Conservation (phyloP, 2,888 invertebrate species). For the Coronaproctus castanopsis region DNA sequence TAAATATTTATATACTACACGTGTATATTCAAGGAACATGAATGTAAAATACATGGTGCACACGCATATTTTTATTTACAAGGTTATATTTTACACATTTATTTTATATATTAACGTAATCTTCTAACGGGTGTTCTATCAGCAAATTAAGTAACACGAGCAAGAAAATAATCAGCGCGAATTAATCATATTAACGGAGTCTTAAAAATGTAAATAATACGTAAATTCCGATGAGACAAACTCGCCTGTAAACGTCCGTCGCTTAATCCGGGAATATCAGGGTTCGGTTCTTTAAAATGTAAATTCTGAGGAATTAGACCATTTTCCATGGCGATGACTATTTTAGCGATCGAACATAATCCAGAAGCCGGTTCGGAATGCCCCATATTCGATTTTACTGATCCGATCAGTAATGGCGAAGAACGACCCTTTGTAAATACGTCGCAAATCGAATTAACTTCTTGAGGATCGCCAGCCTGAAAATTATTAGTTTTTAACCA, state of each 20-base stretch:
- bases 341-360: slow-evolving; percentile 73
- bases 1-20: too few species aligned
- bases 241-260: slow-evolving; percentile 67
- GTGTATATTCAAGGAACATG: too few species aligned
- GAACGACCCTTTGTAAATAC: slow-evolving; percentile 54
- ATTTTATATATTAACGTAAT: too few species aligned
- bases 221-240: too few species aligned
- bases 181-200: too few species aligned
- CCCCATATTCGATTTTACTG: slow-evolving; percentile 97
- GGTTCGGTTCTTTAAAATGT: slow-evolving; percentile 69
- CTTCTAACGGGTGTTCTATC: too few species aligned
- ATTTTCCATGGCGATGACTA: slow-evolving; percentile 78
- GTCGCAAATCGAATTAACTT: slow-evolving; percentile 83
- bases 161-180: too few species aligned
- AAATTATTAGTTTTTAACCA: slow-evolving; percentile 6
- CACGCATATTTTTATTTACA: too few species aligned
- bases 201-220: too few species aligned
- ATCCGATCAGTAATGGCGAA: slow-evolving; percentile 70
- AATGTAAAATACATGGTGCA: too few species aligned
- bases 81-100: too few species aligned
- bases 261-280: slow-evolving; percentile 69
- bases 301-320: slow-evolving; percentile 78
- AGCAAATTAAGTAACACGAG: too few species aligned
- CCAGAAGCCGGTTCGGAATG: slow-evolving; percentile 90
- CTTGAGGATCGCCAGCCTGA: slow-evolving; percentile 87